Percentiles rank a stretch among this genome's conserved stretches.
Conservation (phyloP, 2,888 invertebrate genomes). For the Plusia festucae region DNA sequence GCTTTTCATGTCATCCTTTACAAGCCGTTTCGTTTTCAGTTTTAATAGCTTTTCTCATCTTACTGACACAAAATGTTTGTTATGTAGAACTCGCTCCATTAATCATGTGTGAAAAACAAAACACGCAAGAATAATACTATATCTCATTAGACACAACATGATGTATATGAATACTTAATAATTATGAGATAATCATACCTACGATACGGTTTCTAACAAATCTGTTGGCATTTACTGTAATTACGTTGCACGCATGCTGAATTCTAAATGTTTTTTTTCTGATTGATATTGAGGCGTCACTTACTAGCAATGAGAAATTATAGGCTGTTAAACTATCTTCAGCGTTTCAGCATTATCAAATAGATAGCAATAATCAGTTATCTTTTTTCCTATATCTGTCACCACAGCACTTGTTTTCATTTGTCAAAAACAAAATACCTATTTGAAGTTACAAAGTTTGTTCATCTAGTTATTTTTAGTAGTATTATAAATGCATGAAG, state of each 20-base stretch:
- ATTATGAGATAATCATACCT: slow-evolving; percentile 23
- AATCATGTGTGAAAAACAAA: slow-evolving; percentile 13
- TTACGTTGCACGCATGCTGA: slow-evolving; percentile 31
- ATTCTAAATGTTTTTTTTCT: slow-evolving; percentile 13
- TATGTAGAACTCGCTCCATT: slow-evolving; percentile 5
- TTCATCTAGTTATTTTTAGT: too few species aligned
- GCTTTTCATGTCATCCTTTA: slow-evolving; percentile 23
- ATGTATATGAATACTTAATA: slow-evolving; percentile 22
- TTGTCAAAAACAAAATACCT: background rate
- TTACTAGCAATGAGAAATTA: background rate
- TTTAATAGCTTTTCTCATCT: slow-evolving; percentile 2
- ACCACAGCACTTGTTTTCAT: too few species aligned
- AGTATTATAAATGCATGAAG: background rate
- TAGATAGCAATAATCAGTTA: background rate
- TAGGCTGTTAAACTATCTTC: background rate
- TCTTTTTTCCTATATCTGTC: too few species aligned
- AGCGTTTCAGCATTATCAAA: background rate
- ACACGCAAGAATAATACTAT: slow-evolving; percentile 31
- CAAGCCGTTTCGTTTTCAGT: background rate
- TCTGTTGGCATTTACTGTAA: slow-evolving; percentile 15
- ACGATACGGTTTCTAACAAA: slow-evolving; percentile 37
- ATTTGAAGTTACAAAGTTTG: background rate
- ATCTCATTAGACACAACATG: slow-evolving; percentile 25
- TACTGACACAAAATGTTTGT: background rate
- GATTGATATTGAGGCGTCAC: background rate